phyloP scores from a whole-genome alignment of 2,113 vertebrate genomes.

The Pampusana beccarii region DNA sequence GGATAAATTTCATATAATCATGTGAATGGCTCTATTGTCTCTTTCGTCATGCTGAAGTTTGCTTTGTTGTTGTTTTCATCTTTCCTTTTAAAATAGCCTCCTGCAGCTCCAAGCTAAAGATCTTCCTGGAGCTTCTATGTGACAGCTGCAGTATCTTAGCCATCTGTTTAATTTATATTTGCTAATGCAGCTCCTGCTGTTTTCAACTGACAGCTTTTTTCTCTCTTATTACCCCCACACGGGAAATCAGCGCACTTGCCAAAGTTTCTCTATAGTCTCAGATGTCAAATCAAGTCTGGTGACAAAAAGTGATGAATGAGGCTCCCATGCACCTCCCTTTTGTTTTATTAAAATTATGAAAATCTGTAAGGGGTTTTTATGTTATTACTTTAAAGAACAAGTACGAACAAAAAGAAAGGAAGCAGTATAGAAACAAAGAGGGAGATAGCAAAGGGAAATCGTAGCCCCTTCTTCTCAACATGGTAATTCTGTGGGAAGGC shows the following conservation, averaged over 20 bases:
- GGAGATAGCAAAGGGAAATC: background rate
- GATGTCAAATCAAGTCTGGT: slow-evolving; percentile 45
- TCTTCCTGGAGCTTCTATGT: slow-evolving; percentile 47
- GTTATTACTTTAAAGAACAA: background rate
- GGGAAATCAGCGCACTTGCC: slow-evolving; percentile 55
- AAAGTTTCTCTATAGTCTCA: slow-evolving; percentile 58
- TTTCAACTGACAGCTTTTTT: slow-evolving; percentile 66
- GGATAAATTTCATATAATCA: background rate
- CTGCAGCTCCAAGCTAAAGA: slow-evolving; percentile 53
- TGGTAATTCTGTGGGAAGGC: background rate
- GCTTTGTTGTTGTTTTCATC: slow-evolving; percentile 41
- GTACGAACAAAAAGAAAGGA: background rate
- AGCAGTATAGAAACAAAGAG: background rate
- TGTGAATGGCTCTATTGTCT: background rate
- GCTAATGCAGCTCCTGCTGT: slow-evolving; percentile 71
- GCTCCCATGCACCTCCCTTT: background rate
- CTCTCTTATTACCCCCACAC: slow-evolving; percentile 64
- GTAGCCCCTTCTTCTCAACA: background rate
- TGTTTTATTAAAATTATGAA: background rate
- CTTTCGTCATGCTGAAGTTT: background rate
- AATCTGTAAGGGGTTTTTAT: background rate
- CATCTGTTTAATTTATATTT: slow-evolving; percentile 73
- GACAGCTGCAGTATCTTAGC: slow-evolving; percentile 68
- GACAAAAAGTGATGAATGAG: slow-evolving; percentile 59
- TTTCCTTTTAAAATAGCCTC: slow-evolving; percentile 41